Evolutionary conservation across 2,888 invertebrate genomes (phyloP).

Genomic region (Andricus curvator): DNA sequence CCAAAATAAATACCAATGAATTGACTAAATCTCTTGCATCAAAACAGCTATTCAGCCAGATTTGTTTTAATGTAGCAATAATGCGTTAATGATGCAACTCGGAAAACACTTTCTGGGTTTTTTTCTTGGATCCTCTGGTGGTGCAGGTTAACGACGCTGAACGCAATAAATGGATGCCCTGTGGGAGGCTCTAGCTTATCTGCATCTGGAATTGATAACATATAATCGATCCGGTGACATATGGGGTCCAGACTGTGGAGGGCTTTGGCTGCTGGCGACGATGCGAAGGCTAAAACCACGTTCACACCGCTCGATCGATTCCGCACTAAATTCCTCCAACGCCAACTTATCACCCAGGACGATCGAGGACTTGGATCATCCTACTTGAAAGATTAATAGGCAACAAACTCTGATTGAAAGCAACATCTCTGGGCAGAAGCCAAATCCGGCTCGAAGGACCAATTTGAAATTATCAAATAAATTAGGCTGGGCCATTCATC

Average conservation of each 20-base stretch:
- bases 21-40: too few relatives aligned
- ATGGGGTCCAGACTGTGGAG: constrained; percentile 51
- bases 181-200: constrained; percentile 64
- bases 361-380: constrained; percentile 45
- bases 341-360: constrained; percentile 54
- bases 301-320: constrained; percentile 58
- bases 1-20: too few relatives aligned
- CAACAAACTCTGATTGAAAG: constrained; percentile 32
- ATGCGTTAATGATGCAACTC: not conserved
- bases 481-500: not conserved
- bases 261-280: constrained; percentile 48
- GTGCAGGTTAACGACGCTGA: constrained; percentile 50
- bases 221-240: constrained; percentile 66
- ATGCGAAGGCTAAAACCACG: constrained; percentile 52
- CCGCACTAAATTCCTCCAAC: constrained; percentile 57
- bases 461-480: not conserved
- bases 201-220: constrained; percentile 69
- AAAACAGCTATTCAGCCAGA: not conserved
- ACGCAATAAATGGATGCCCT: constrained; percentile 52
- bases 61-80: not conserved
- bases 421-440: not conserved
- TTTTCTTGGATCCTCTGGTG: not conserved
- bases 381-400: constrained; percentile 20
- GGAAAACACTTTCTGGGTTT: not conserved
- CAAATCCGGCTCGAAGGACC: too few relatives aligned